phyloP scores from a whole-genome alignment of 2,113 vertebrate species.

The Cyphomyrus discorhynchus region DNA sequence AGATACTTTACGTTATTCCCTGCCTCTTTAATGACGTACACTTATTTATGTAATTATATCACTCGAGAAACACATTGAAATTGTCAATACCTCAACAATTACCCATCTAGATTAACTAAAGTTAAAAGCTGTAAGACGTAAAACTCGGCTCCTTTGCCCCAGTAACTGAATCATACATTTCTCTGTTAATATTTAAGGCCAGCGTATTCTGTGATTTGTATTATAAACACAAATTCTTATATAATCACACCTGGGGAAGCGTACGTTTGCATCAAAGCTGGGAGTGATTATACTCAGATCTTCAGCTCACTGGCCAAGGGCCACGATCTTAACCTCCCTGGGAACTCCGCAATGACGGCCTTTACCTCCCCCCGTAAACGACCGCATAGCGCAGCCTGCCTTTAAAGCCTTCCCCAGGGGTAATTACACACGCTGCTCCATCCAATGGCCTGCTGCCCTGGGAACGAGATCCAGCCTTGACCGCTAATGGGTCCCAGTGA shows the following conservation, averaged over 20 bases:
- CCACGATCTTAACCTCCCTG: slow-evolving; percentile 25
- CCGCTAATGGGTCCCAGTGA: slow-evolving; percentile 26
- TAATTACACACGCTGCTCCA: slow-evolving; percentile 32
- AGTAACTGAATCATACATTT: slow-evolving; percentile 1
- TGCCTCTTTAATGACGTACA: background rate
- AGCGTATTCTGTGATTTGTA: slow-evolving; percentile 6
- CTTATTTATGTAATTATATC: background rate
- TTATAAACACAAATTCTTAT: background rate
- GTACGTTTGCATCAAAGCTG: slow-evolving; percentile 29
- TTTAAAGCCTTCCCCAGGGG: slow-evolving; percentile 29
- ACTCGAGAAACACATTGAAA: background rate
- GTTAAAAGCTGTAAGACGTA: background rate
- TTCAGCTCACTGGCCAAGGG: slow-evolving; percentile 25
- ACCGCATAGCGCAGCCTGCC: slow-evolving; percentile 6
- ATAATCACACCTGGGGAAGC: background rate
- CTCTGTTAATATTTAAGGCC: background rate
- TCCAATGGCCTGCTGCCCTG: slow-evolving; percentile 19
- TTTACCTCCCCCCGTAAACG: slow-evolving; percentile 37
- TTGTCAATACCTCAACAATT: background rate
- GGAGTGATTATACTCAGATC: slow-evolving; percentile 38
- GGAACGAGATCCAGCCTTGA: slow-evolving; percentile 20
- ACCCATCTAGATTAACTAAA: background rate
- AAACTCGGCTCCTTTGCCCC: background rate
- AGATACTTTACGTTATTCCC: background rate
- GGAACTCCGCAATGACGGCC: slow-evolving; percentile 38